Base-by-base conservation (phyloP, 2,797 vertebrate genomes). In the Aratinga solstitialis region DNA sequence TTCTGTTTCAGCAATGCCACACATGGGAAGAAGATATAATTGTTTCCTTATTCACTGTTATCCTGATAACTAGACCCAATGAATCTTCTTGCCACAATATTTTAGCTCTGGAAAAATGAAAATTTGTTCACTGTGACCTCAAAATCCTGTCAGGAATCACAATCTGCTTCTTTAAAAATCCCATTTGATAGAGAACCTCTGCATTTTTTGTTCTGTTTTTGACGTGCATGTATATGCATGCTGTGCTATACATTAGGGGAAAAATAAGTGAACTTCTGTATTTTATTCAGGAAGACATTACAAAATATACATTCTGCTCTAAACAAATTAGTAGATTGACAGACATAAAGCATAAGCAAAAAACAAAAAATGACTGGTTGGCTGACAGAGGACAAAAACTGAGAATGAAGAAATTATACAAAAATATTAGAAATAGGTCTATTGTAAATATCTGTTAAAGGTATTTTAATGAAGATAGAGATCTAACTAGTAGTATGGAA, bases 101-200 rank as follows among this genome's bases (percentile, higher is more conserved):
- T 93, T 91, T 27, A 66, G 47, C n/a, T 76, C 65, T 68, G 36
- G 27, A 84, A 88, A 83, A 68, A 72, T 45, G 15, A 63, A 92
- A 65, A 65, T 73, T 56, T 67, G 4, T 48, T 32, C 84, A 30
- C 8, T 34, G 30, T 56, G 51, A 61, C 21, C 14, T n/a, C 30
- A 22, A 66, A 81, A 75, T 30, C 6, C 7, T 59, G 71, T 58
- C 40, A 77, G 23, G 15, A 85, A 43, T 75, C 34, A 72, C 3
- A 66, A 13, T 3, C 26, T 26, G 8, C 9, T 42, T 19, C 14
- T 43, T 38, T 9, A 71, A 75, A 90, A 67, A 43, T 48, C 11
- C 3, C 0, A 21, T n/a, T 47, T 2, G 14, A 48, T 24, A 59
- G 21, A 29, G 10, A 63, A 50, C 3, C 13, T 42, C 19, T 19